Conservation (phyloP, 2,797 vertebrate genomes). For the Merluccius polli region DNA sequence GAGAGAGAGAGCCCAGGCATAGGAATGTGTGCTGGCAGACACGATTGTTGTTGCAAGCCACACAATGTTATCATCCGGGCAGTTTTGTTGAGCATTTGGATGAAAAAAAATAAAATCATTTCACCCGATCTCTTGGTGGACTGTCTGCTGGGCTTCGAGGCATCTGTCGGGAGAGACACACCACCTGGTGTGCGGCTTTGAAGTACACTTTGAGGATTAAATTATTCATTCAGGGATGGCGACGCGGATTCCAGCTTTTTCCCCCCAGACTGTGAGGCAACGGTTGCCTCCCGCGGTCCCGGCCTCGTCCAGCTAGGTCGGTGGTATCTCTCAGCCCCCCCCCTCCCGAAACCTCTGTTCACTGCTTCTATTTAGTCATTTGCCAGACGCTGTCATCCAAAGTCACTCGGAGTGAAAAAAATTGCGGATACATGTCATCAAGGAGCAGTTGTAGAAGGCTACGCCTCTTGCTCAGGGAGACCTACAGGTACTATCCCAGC, state of each 20-base stretch:
- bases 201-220: conserved; percentile 96
- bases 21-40: conserved; percentile 65
- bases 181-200: conserved; percentile 90
- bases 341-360: background rate
- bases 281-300: background rate
- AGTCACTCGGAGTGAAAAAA: background rate
- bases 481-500: no score
- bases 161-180: conserved; percentile 78
- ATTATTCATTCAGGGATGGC: conserved; percentile 92
- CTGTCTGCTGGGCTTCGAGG: conserved; percentile 76
- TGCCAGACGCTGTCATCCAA: background rate
- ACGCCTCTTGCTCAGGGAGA: no score
- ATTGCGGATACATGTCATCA: background rate
- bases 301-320: background rate
- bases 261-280: background rate
- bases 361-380: background rate
- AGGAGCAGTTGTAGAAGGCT: background rate
- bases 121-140: conserved; percentile 85
- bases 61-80: conserved; percentile 87
- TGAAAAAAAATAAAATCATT: conserved; percentile 77
- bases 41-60: conserved; percentile 69
- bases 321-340: background rate
- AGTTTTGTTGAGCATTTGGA: conserved; percentile 88
- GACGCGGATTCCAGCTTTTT: conserved; percentile 72
- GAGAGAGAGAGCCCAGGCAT: conserved; percentile 24